These are phyloP conservation scores for Monochamus alternatus DNA, from an alignment of 2,888 invertebrate species.

Conservation along the genomic window DNA sequence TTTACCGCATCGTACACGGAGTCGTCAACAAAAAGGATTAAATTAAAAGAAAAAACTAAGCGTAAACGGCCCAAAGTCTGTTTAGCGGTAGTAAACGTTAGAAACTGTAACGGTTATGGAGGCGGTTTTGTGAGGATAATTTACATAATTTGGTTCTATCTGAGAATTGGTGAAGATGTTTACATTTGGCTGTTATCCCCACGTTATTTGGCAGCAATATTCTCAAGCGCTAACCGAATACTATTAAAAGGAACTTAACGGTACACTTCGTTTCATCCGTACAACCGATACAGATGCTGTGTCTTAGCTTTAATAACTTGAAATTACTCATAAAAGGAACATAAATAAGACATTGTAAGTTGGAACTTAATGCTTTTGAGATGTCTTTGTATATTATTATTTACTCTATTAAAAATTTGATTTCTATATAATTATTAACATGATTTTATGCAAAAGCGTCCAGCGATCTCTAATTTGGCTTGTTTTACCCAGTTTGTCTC, in stretches of 20 bases:
- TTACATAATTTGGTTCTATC: slow-evolving; percentile 6
- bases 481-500: too few species aligned
- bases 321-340: too few species aligned
- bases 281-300: too few species aligned
- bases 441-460: too few species aligned
- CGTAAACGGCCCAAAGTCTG: background rate
- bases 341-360: too few species aligned
- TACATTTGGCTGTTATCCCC: background rate
- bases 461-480: too few species aligned
- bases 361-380: too few species aligned
- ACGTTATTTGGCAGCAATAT: slow-evolving; percentile 4
- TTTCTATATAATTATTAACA: too few species aligned
- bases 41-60: slow-evolving; percentile 2
- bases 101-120: background rate
- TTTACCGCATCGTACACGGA: background rate
- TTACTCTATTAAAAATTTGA: too few species aligned
- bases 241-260: background rate
- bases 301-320: too few species aligned
- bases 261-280: background rate
- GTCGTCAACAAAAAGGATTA: background rate
- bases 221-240: background rate
- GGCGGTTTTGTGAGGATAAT: background rate
- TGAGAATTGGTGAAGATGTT: background rate
- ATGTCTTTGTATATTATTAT: too few species aligned
- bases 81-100: background rate